Evolutionary conservation across 37 sponge, comb jelly and placozoan genomes (phyloP).

Genomic region (Dysidea cf. avara): DNA sequence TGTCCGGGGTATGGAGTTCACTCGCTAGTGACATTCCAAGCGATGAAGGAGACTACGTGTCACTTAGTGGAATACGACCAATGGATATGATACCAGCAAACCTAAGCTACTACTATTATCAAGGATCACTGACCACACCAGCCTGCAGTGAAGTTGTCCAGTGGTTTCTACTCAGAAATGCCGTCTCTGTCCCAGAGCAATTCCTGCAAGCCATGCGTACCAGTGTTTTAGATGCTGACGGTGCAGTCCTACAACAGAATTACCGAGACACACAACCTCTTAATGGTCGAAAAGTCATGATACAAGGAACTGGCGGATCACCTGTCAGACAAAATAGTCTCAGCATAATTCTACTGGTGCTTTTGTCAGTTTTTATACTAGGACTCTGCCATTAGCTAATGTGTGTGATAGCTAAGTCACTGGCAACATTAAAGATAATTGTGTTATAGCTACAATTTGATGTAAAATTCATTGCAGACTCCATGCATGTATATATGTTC

Average conservation of each 20-base stretch:
- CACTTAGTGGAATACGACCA: neutral
- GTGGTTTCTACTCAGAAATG: slow-evolving; percentile 57
- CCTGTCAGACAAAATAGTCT: too few species aligned
- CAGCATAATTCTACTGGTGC: too few species aligned
- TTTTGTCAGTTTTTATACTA: too few species aligned
- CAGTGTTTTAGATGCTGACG: neutral
- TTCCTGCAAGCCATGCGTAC: slow-evolving; percentile 20
- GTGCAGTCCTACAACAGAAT: neutral
- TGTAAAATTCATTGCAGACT: too few species aligned
- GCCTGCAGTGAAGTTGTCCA: slow-evolving; percentile 52
- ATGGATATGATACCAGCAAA: slow-evolving; percentile 28
- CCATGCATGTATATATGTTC: too few species aligned
- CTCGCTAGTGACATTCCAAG: neutral
- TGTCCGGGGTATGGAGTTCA: neutral
- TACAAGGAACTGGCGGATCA: too few species aligned
- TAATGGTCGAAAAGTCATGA: slow-evolving; percentile 13
- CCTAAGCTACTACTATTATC: slow-evolving; percentile 46
- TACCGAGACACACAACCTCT: slow-evolving; percentile 11
- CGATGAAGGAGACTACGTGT: neutral
- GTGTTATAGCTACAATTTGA: too few species aligned
- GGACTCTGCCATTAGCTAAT: too few species aligned
- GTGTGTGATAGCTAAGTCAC: too few species aligned
- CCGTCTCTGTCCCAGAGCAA: slow-evolving; percentile 17
- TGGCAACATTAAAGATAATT: too few species aligned
- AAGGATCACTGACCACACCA: slow-evolving; percentile 69